Conservation (phyloP, 2,113 vertebrate genomes). For the Megaleporinus macrocephalus region DNA sequence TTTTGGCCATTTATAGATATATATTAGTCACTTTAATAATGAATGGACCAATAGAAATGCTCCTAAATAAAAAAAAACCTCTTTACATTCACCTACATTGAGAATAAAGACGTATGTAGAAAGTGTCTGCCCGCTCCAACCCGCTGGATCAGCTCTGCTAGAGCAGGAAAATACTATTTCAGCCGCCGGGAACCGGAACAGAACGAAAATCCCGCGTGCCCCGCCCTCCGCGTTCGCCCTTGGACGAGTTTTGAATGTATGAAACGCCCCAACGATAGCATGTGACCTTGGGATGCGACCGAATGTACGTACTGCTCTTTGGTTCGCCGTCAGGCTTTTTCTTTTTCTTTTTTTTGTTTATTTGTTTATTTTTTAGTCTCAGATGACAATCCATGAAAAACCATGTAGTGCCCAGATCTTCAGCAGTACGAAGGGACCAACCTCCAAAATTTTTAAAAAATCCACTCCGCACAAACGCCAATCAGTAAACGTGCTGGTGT, state of each 20-base stretch:
- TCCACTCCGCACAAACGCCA: background rate
- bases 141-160: background rate
- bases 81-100: too few relatives aligned
- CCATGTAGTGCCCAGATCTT: slow-evolving; percentile 51
- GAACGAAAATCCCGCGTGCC: background rate
- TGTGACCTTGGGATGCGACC: slow-evolving; percentile 66
- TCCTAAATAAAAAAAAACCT: too few relatives aligned
- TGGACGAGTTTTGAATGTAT: slow-evolving; percentile 76
- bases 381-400: slow-evolving; percentile 12
- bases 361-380: slow-evolving; percentile 9
- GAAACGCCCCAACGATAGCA: slow-evolving; percentile 65
- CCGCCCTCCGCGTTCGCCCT: slow-evolving; percentile 39
- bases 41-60: too few relatives aligned
- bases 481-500: slow-evolving; percentile 28
- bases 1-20: too few relatives aligned
- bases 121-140: background rate
- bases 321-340: slow-evolving; percentile 54
- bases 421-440: slow-evolving; percentile 74
- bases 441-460: slow-evolving; percentile 44
- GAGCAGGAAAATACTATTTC: too few relatives aligned
- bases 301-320: slow-evolving; percentile 73
- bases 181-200: background rate
- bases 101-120: too few relatives aligned
- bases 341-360: background rate
- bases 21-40: too few relatives aligned